Base-by-base conservation (phyloP, 2,888 invertebrate species). In the Perizoma affinitatum region DNA sequence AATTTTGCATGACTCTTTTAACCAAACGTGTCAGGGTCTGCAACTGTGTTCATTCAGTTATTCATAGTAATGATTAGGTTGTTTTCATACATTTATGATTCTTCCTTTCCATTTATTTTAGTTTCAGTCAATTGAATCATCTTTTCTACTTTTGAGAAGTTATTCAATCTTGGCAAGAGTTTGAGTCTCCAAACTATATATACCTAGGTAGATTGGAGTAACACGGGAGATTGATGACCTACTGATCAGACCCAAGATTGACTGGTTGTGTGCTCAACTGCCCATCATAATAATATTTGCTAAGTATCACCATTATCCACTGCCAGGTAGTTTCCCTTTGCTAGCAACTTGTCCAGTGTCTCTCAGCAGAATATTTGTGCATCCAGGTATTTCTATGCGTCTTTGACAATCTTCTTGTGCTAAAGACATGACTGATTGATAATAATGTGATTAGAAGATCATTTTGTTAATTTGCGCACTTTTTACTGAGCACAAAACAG, bases 11-110 rank as follows among this genome's bases (percentile, higher is more conserved):
- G 58, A 61, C 63, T 66, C 41, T 58, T 59, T 66, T 66, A 56
- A 54, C 56, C 62, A 67, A 66, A 62, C 42, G 63, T 73, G 66
- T 69, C 78, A 77, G 61, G 78, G 76, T 65, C 72, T 61, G 4
- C 8, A 49, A 22, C 22, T 2, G 3, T 22, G 22, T 22, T 22
- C 22, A 22, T 22, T 22, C 22, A 38, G 38, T 38, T 38, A 38
- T 38, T 38, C 38, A 38, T 38, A 6, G 7, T 36, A 36, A 36
- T 5, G 6, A 36, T 36, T 36, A 36, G 5, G 42, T 42, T 33
- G 40, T 6, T 47, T 40, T 22, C 45, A n/a, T n/a, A n/a, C 9
- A 45, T 44, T 36, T 11, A 42, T 35, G n/a, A 51, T 34, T 34
- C 9, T 42, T n/a, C 42, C 10, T 38, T 42, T 5, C 33, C 5